Conservation (phyloP, 2,797 vertebrate species). For the Lacerta bilineata region DNA sequence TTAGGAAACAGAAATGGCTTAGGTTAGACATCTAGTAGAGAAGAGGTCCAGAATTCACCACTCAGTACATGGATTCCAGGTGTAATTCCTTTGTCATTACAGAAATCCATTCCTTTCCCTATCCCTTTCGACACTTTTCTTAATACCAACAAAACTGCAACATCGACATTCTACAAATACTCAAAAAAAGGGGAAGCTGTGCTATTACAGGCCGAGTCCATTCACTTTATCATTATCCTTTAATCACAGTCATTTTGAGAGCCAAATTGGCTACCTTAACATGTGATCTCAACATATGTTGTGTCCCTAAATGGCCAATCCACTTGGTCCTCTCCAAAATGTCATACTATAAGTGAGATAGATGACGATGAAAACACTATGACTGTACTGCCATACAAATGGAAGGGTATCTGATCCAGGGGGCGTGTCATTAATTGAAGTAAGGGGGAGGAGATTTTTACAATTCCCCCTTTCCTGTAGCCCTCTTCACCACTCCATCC, state of each 20-base stretch:
- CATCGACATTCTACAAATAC: not conserved
- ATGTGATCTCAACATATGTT: too few species aligned
- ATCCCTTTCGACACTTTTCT: not conserved
- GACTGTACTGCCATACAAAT: not conserved
- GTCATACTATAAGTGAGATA: too few species aligned
- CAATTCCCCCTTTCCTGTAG: too few species aligned
- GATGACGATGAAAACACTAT: too few species aligned
- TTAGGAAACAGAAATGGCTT: not conserved
- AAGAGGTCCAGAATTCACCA: slow-evolving; percentile 17
- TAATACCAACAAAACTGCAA: not conserved
- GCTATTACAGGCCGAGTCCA: not conserved
- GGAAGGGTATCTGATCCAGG: not conserved
- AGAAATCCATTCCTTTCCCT: not conserved
- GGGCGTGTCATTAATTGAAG: not conserved
- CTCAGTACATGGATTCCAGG: not conserved
- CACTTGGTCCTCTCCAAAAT: too few species aligned
- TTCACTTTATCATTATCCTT: too few species aligned
- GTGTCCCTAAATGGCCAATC: too few species aligned
- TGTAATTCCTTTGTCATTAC: not conserved
- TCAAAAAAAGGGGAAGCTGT: not conserved
- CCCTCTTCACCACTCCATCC: too few species aligned
- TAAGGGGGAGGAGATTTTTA: too few species aligned
- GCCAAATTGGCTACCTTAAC: too few species aligned
- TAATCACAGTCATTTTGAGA: too few species aligned
- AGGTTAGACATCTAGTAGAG: not conserved